Evolutionary conservation across 1,140 invertebrate genomes (phyloP), one percentile per base, ranked within the genome.

Genomic region (Drosophila aff.): DNA sequence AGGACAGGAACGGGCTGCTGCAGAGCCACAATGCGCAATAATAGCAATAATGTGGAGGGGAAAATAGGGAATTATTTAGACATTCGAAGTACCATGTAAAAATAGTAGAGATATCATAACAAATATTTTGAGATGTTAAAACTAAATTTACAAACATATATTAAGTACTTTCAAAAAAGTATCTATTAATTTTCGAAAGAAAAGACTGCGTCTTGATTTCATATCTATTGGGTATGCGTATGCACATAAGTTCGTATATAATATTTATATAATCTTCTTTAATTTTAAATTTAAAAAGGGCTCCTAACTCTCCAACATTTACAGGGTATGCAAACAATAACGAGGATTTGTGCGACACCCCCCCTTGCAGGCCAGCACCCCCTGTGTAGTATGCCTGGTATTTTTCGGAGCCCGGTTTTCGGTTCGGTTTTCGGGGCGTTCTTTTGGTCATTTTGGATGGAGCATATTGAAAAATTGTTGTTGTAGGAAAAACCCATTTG

Each of bases 401-500:
- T 71, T 61, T 61, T 64, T 63, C 28, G 31, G 44, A 23, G 44
- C 33, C 65, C 40, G 18, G 26, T 41, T 64, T 57, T 55, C 31
- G 38, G 66, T 69, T 58, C 33, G n/a, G 67, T 47, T 67, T 49
- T 61, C 23, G 36, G 63, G 36, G 31, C 33, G 57, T 64, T 82
- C 77, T 77, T 85, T 89, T 80, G 83, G 84, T 75, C 80, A 83
- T 82, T 86, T 89, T 83, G 72, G 63, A 40, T 28, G 63, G 44
- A 87, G 76, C 84, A 87, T 89, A 87, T 87, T 87, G 84, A 87
- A 87, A 87, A 87, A 84, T 89, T 87, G 84, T 87, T 87, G 83
- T 87, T 87, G 83, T 78, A 78, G 83, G 84, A 89, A 83, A 87
- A 87, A 89, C 80, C 83, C 83, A 87, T 87, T 87, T 87, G 83